A percentile compares a stretch with the other conserved stretches of the same genome.
phyloP scores from a whole-genome alignment of 2,888 invertebrate species.

The Candidula unifasciata region DNA sequence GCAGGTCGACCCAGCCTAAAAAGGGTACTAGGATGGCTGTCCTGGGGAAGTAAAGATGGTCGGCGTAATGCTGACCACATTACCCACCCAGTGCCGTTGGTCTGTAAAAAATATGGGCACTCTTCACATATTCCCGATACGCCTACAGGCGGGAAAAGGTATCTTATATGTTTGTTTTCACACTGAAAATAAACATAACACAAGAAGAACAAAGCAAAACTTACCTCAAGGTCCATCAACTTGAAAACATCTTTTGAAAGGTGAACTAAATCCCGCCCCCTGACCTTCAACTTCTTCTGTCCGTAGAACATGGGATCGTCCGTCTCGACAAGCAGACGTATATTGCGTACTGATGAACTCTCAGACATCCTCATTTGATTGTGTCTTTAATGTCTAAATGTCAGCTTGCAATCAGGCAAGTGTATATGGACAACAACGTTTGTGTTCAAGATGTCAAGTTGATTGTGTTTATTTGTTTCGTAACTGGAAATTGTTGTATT shows the following conservation, averaged over 20 bases:
- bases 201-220: neutral
- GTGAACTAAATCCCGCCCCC: conserved; percentile 72
- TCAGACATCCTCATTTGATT: conserved; percentile 17
- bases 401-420: neutral
- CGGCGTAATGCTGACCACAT: too few relatives aligned
- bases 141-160: too few relatives aligned
- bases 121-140: too few relatives aligned
- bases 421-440: neutral
- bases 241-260: conserved; percentile 73
- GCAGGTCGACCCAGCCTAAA: too few relatives aligned
- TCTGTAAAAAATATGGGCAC: too few relatives aligned
- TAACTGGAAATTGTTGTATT: too few relatives aligned
- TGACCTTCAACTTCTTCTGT: conserved; percentile 71
- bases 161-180: too few relatives aligned
- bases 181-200: neutral
- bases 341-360: conserved; percentile 2
- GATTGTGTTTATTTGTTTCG: too few relatives aligned
- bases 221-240: conserved; percentile 70
- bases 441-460: neutral
- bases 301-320: conserved; percentile 72
- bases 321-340: conserved; percentile 69
- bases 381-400: too few relatives aligned
- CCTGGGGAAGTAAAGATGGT: too few relatives aligned
- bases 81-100: too few relatives aligned
- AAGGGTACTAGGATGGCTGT: too few relatives aligned